A percentile compares a stretch with the other conserved stretches of the same genome.
Conservation (phyloP, 1,140 invertebrate species). For the Aethina tumida region DNA sequence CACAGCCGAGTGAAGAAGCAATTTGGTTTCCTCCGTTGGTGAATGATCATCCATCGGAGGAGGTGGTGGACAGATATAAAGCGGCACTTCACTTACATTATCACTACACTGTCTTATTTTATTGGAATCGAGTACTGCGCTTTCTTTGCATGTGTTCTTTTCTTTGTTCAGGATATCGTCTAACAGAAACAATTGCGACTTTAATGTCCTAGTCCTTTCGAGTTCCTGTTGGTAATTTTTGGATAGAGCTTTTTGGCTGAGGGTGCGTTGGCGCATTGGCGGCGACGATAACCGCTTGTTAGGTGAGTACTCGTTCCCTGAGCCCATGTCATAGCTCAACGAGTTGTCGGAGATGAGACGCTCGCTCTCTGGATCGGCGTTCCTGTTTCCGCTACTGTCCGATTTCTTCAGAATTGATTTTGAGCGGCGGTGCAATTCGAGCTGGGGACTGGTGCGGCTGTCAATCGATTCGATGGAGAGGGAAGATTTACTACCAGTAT, state of each 20-base stretch:
- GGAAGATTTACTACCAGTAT: constrained; percentile 55
- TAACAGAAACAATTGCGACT: constrained; percentile 29
- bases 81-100: constrained; percentile 29
- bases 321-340: constrained; percentile 33
- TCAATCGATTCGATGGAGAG: constrained; percentile 62
- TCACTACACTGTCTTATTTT: constrained; percentile 25
- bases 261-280: constrained; percentile 33
- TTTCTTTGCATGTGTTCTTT: constrained; percentile 39
- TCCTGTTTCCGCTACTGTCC: constrained; percentile 42
- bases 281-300: constrained; percentile 33
- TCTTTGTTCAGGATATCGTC: constrained; percentile 37
- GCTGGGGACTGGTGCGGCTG: constrained; percentile 47
- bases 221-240: constrained; percentile 37
- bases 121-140: constrained; percentile 34
- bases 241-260: constrained; percentile 36
- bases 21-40: constrained; percentile 43
- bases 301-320: constrained; percentile 36
- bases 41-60: constrained; percentile 42
- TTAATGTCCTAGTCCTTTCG: constrained; percentile 23
- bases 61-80: constrained; percentile 41
- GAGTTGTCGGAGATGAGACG: constrained; percentile 59
- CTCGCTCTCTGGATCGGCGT: constrained; percentile 63
- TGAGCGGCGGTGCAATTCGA: constrained; percentile 52
- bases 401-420: constrained; percentile 72
- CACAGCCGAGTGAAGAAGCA: constrained; percentile 32